These are phyloP conservation scores for Stenodera caucasica DNA, from an alignment of 2,888 invertebrate genomes.

Conservation along the genomic window DNA sequence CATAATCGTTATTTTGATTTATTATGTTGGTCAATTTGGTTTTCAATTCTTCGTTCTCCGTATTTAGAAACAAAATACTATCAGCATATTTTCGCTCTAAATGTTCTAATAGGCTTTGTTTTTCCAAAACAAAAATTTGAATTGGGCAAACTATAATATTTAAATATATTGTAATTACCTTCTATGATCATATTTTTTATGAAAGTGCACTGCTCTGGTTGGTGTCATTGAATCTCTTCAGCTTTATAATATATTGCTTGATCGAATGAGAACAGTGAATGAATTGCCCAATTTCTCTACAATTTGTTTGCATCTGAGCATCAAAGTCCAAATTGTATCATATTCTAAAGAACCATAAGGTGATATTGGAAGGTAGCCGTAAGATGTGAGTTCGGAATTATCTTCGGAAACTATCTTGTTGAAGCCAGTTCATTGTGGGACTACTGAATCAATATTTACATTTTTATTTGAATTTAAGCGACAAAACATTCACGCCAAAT, in stretches of 20 bases:
- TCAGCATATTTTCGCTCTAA: too few species aligned
- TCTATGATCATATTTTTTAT: neutral
- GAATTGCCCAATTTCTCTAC: conserved; percentile 14
- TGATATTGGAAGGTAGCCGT: conserved; percentile 20
- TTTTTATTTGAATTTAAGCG: neutral
- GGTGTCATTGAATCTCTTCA: conserved; percentile 28
- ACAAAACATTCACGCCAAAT: neutral
- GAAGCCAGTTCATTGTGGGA: conserved; percentile 22
- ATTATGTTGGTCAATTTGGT: too few species aligned
- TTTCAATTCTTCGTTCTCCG: too few species aligned
- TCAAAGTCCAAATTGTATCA: conserved; percentile 27
- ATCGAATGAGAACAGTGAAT: conserved; percentile 26
- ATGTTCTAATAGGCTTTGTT: too few species aligned
- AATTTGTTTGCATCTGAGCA: conserved; percentile 19
- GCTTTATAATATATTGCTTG: conserved; percentile 31
- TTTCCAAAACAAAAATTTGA: too few species aligned
- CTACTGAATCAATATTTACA: neutral
- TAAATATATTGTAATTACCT: too few species aligned
- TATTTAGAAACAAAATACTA: too few species aligned
- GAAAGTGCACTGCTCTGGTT: conserved; percentile 11
- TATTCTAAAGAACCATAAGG: conserved; percentile 26
- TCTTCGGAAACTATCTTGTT: conserved; percentile 14
- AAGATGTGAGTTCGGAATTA: conserved; percentile 8
- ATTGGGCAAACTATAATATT: too few species aligned
- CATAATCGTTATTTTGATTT: too few species aligned